A percentile compares a stretch with the other conserved stretches of the same genome.
Conservation (phyloP, 1,140 invertebrate genomes). For the Drosophila willistoni region DNA sequence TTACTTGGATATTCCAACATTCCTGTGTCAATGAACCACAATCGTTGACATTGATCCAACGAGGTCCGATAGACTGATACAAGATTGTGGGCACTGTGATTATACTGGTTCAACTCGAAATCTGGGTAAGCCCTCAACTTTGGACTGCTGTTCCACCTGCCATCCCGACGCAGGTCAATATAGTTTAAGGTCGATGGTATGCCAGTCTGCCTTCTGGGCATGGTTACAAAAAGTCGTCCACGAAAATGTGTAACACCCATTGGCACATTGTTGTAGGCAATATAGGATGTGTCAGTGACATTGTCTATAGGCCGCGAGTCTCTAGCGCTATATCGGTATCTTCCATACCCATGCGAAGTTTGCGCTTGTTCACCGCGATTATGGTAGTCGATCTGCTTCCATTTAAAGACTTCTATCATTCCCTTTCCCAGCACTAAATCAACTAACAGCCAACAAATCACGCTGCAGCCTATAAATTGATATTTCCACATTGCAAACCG, state of each 20-base stretch:
- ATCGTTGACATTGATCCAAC: constrained; percentile 87
- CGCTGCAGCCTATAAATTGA: constrained; percentile 21
- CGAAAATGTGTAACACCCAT: constrained; percentile 87
- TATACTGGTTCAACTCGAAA: constrained; percentile 85
- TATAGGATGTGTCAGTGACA: constrained; percentile 43
- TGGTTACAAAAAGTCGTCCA: constrained; percentile 88
- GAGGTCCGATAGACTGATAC: constrained; percentile 88
- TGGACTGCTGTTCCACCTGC: constrained; percentile 83
- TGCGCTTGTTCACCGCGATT: constrained; percentile 60
- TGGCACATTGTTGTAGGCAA: constrained; percentile 88
- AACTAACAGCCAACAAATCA: constrained; percentile 32
- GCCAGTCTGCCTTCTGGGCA: constrained; percentile 87
- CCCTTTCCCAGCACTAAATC: constrained; percentile 41
- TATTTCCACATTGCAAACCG: constrained; percentile 4
- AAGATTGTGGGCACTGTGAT: constrained; percentile 81
- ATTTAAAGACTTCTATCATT: constrained; percentile 82
- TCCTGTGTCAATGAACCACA: constrained; percentile 91
- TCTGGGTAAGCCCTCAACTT: constrained; percentile 87
- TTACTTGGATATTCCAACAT: constrained; percentile 79
- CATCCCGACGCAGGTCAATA: constrained; percentile 84
- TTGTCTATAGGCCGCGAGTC: constrained; percentile 26
- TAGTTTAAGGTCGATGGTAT: constrained; percentile 89
- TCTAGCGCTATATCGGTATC: constrained; percentile 21
- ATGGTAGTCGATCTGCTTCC: constrained; percentile 83
- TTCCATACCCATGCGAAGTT: not conserved